Conservation (phyloP, 2,113 vertebrate species). For the Hoplias malabaricus region DNA sequence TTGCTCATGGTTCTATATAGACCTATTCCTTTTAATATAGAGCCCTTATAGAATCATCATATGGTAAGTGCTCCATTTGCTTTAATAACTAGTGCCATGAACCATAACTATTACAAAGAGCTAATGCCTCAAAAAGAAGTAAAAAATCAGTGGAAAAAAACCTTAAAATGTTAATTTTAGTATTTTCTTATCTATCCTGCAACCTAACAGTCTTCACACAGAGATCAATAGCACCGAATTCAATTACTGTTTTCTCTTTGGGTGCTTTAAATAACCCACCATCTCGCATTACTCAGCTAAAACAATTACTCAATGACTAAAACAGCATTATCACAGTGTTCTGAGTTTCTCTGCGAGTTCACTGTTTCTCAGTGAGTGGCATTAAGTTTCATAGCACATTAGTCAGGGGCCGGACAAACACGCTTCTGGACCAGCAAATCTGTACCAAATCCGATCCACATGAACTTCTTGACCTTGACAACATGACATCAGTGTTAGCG, state of each 20-base stretch:
- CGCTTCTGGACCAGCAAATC: not conserved
- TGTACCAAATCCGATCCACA: constrained; percentile 1
- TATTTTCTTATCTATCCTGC: not conserved
- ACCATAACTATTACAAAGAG: no score
- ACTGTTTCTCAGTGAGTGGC: not conserved
- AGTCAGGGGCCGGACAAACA: not conserved
- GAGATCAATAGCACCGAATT: not conserved
- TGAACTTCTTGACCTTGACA: not conserved
- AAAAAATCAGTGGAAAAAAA: no score
- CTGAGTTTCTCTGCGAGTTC: no score
- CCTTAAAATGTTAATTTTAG: no score
- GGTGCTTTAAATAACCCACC: not conserved
- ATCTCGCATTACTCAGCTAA: not conserved
- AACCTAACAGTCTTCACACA: not conserved
- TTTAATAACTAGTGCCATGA: no score
- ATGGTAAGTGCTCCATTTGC: no score
- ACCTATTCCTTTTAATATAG: no score
- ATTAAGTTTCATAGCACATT: not conserved
- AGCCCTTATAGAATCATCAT: no score
- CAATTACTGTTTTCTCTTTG: not conserved
- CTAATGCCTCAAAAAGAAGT: no score
- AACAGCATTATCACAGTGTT: no score
- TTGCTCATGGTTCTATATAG: no score
- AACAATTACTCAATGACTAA: no score
- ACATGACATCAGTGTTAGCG: not conserved